A percentile compares a stretch with the other conserved stretches of the same genome.
phyloP scores from a whole-genome alignment of 2,888 invertebrate genomes.

The Plagodis dolabraria region DNA sequence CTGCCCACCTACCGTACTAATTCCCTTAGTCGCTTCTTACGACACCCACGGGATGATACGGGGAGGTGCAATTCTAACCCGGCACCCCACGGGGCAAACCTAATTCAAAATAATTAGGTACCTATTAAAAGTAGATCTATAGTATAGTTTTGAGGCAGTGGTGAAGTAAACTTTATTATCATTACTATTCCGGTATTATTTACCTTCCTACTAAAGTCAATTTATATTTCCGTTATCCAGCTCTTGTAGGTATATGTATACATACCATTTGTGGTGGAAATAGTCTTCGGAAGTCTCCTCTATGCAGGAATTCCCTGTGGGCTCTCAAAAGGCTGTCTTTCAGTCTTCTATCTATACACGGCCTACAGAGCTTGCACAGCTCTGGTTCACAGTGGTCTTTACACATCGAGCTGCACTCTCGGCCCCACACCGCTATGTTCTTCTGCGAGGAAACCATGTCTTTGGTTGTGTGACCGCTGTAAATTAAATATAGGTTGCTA shows the following conservation, averaged over 20 bases:
- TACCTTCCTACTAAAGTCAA: too few relatives aligned
- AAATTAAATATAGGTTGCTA: not conserved
- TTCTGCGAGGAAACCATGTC: conserved; percentile 90
- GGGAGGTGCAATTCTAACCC: too few relatives aligned
- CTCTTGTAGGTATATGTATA: not conserved
- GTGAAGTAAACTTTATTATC: too few relatives aligned
- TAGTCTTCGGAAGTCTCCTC: conserved; percentile 91
- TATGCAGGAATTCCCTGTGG: conserved; percentile 92
- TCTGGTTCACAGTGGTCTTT: conserved; percentile 84
- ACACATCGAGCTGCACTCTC: conserved; percentile 84
- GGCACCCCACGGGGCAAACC: too few relatives aligned
- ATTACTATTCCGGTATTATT: too few relatives aligned
- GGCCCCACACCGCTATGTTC: conserved; percentile 91
- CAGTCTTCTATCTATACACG: conserved; percentile 88
- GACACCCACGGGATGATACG: too few relatives aligned
- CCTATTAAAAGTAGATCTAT: too few relatives aligned
- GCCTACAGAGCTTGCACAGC: conserved; percentile 91
- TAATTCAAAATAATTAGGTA: too few relatives aligned
- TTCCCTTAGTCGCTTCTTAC: too few relatives aligned
- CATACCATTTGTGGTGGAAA: conserved; percentile 89
- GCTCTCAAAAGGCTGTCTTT: conserved; percentile 86
- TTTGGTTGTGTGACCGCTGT: conserved; percentile 70
- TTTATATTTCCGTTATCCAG: too few relatives aligned
- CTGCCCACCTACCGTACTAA: too few relatives aligned
- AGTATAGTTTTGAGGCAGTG: too few relatives aligned